Base-by-base conservation (phyloP, 2,888 invertebrate species). In the Scaptomyza flava region DNA sequence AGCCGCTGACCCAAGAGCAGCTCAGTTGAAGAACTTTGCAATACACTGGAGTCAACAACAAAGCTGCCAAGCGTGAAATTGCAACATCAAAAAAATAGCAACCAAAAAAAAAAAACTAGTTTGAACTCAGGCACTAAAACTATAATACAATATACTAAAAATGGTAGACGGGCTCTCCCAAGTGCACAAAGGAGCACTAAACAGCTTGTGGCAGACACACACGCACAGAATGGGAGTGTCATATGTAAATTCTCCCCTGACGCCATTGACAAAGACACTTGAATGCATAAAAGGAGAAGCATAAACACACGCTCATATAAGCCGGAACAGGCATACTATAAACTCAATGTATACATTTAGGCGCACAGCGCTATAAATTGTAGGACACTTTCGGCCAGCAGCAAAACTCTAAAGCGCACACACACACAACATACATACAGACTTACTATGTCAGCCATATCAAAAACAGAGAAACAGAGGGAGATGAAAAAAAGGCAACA, bases 141-240 rank as follows among this genome's bases (percentile, higher is more conserved):
- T 82, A 82, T 82, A 82, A 87, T 82, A 87, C 88, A 82, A 81
- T 87, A 85, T 82, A 85, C 88, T 87, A 87, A 82, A 82, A 85
- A 85, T 87, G 73, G 77, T 82, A 72, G 68, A 81, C 65, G 65
- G 64, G 78, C 58, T 17, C 12, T 51, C 68, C 67, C 73, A 7
- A 52, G 69, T 72, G 83, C 87, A 81, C 86, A 83, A 83, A 81
- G 70, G 83, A 80, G 81, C 86, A 86, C 80, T 81, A 86, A 81
- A 81, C 79, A 78, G 79, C 64, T 77, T 77, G 62, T 76, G 79
- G 64, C 60, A 63, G 54, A 72, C 62, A 67, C 70, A 62, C 51
- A 66, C 50, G 51, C 51, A 65, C 59, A 61, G 61, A 38, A 58
- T 62, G 65, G 58, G 59, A 83, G 89, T 81, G 87, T 87, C 83